Base-by-base conservation (phyloP, 2,113 vertebrate species). In the Tamias sibiricus region DNA sequence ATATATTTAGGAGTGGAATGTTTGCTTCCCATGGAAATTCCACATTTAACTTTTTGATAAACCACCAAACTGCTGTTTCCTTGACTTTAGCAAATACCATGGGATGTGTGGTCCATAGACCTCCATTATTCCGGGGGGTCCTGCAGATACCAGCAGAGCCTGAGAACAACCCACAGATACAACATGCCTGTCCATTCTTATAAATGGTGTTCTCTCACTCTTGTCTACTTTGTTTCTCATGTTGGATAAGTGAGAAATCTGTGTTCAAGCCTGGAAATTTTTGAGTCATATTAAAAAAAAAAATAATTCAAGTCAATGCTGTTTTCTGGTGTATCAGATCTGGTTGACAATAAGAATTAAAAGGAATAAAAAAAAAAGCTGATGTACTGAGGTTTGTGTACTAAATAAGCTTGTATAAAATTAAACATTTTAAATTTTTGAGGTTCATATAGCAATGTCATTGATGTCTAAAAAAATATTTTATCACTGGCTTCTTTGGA, bases 291-390 rank as follows among this genome's bases (percentile, higher is more conserved):
- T 52, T 54, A 57, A 95, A 82, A 95, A 95, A 82, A 95, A 71
- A 83, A 72, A 71, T 49, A 49, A 59, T 44, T 90, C 62, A 90
- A 95, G 24, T 95, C 92, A 95, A 94, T 69, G 66, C 87, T 90
- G 10, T 93, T 96, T 94, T 72, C 42, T 89, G 64, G 16, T 62
- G 35, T 49, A 87, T 92, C 40, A 87, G 62, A 95, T 59, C 47
- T 90, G 37, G 54, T 59, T 85, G 85, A 90, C 80, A 75, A 24
- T 68, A 90, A 91, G 71, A 94, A 97, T 84, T 24, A 71, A 72
- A 85, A 69, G 62, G 22, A 95, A 91, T 93, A 83, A 89, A 80
- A 91, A 97, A 97, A 97, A 95, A 95, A 93, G 59, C 66, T 94
- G 81, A 94, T 96, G 59, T 95, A 81, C 59, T 93, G 81, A 91